Conservation (phyloP, 2,888 invertebrate species). For the Aporophyla nigra region DNA sequence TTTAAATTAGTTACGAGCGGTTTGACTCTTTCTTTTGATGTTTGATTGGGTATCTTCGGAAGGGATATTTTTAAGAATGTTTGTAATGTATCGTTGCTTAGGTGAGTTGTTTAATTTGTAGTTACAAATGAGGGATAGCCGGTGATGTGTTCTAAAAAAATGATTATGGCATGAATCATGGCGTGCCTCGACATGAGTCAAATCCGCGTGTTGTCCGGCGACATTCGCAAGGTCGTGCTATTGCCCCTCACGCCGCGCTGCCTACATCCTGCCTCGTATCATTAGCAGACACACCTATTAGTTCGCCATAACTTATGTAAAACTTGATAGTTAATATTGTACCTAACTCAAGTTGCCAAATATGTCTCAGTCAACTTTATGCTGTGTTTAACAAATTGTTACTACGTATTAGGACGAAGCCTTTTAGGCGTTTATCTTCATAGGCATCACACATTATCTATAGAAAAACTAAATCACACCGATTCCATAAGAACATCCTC, state of each 20-base stretch:
- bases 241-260: slow-evolving; percentile 70
- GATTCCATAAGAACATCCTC: slow-evolving; percentile 20
- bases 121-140: slow-evolving; percentile 51
- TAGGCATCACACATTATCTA: slow-evolving; percentile 15
- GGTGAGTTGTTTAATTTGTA: slow-evolving; percentile 63
- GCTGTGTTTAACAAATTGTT: slow-evolving; percentile 33
- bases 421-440: slow-evolving; percentile 22
- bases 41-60: slow-evolving; percentile 75
- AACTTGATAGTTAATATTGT: slow-evolving; percentile 28
- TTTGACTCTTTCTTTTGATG: slow-evolving; percentile 79
- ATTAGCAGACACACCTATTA: slow-evolving; percentile 61
- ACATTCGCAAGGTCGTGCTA: slow-evolving; percentile 85
- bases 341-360: slow-evolving; percentile 27
- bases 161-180: slow-evolving; percentile 75
- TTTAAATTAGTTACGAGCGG: slow-evolving; percentile 82
- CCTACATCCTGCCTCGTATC: slow-evolving; percentile 72
- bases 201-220: slow-evolving; percentile 77
- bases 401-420: slow-evolving; percentile 3
- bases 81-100: slow-evolving; percentile 42
- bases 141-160: slow-evolving; percentile 58
- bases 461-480: slow-evolving; percentile 26
- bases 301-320: slow-evolving; percentile 38
- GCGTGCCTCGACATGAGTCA: slow-evolving; percentile 72
- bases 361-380: slow-evolving; percentile 12
- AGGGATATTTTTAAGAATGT: slow-evolving; percentile 70